These are phyloP conservation scores for Chrysomallon squamiferum DNA, from an alignment of 1,140 invertebrate genomes.

Conservation along the genomic window DNA sequence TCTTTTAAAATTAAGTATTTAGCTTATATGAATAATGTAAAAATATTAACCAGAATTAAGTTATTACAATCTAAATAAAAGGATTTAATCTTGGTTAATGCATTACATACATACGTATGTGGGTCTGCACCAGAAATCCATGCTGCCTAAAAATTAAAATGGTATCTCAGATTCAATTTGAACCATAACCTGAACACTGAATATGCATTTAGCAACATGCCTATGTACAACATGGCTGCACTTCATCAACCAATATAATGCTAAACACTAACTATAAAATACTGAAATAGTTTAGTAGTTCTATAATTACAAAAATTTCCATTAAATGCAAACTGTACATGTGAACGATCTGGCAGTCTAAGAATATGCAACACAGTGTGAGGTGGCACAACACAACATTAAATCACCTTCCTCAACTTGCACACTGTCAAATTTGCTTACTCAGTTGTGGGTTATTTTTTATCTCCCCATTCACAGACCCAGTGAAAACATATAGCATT, in stretches of 20 bases:
- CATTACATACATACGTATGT: no score
- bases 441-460: no score
- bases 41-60: no score
- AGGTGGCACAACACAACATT: no score
- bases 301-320: constrained; percentile 1
- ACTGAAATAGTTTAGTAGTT: constrained; percentile 8
- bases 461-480: no score
- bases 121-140: not conserved
- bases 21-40: not conserved
- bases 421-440: no score
- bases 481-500: no score
- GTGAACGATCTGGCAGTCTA: not conserved
- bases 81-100: no score
- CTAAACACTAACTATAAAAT: constrained; percentile 5
- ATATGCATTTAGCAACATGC: constrained; percentile 1
- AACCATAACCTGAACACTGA: constrained; percentile 3
- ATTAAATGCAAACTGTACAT: not conserved
- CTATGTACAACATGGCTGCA: constrained; percentile 4
- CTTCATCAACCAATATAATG: not conserved
- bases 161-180: not conserved
- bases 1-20: not conserved
- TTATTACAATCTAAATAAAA: no score
- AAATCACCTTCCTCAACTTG: no score
- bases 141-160: constrained; percentile 3
- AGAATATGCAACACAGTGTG: not conserved